Evolutionary conservation across 2,113 vertebrate genomes (phyloP).

Genomic region (Tiliqua scincoides): DNA sequence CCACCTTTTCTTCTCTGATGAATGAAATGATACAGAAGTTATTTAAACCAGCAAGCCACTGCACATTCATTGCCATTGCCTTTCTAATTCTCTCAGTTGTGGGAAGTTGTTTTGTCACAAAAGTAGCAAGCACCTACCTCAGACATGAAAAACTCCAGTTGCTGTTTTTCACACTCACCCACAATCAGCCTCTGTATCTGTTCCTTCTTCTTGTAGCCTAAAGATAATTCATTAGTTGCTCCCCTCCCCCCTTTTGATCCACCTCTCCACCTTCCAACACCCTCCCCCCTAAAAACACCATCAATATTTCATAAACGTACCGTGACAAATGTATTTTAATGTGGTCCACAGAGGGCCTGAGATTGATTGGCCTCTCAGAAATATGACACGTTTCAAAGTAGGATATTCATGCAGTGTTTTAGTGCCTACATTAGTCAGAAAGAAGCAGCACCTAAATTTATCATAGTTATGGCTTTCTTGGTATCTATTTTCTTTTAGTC

Average conservation of each 20-base stretch:
- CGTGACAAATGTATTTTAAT: slow-evolving; percentile 97
- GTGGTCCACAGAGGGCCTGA: slow-evolving; percentile 85
- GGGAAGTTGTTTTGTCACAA: slow-evolving; percentile 38
- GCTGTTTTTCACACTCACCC: slow-evolving; percentile 50
- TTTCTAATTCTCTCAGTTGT: slow-evolving; percentile 32
- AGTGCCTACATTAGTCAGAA: slow-evolving; percentile 96
- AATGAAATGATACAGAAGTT: slow-evolving; percentile 54
- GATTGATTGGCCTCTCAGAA: slow-evolving; percentile 94
- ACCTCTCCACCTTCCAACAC: slow-evolving; percentile 80
- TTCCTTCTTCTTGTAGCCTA: slow-evolving; percentile 72
- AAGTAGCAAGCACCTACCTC: slow-evolving; percentile 42
- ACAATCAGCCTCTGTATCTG: slow-evolving; percentile 63
- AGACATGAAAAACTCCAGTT: slow-evolving; percentile 60
- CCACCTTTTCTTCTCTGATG: not conserved
- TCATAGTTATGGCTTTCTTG: slow-evolving; percentile 97
- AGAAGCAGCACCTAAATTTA: slow-evolving; percentile 88
- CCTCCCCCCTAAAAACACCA: slow-evolving; percentile 82
- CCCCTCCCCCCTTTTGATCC: slow-evolving; percentile 71
- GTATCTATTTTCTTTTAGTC: slow-evolving; percentile 93
- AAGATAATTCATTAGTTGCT: slow-evolving; percentile 83
- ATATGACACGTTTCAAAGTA: slow-evolving; percentile 89
- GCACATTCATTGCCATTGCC: slow-evolving; percentile 22
- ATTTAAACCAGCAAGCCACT: slow-evolving; percentile 35
- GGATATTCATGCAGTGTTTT: slow-evolving; percentile 93
- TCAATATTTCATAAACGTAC: slow-evolving; percentile 91